A percentile compares a stretch with the other conserved stretches of the same genome.
These are phyloP conservation scores for Parasteatoda tepidariorum DNA, from an alignment of 1,140 invertebrate species.

Conservation along the genomic window DNA sequence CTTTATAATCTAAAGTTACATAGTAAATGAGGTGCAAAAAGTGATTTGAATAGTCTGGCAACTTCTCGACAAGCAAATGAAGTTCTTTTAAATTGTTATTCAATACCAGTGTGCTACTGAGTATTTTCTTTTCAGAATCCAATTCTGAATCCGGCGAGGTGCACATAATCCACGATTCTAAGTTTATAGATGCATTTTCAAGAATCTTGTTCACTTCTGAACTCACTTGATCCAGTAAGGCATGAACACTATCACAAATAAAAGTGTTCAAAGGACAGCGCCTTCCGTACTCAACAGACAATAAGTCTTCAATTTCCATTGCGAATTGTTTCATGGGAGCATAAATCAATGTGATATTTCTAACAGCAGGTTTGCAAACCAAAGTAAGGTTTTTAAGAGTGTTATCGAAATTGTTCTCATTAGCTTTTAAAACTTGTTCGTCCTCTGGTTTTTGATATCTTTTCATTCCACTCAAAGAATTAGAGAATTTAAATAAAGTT, in stretches of 20 bases:
- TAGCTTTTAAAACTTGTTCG: too few relatives aligned
- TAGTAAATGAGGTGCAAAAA: constrained; percentile 43
- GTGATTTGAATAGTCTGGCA: constrained; percentile 35
- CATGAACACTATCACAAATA: constrained; percentile 81
- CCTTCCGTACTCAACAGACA: constrained; percentile 74
- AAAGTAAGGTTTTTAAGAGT: background rate
- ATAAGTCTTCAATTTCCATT: constrained; percentile 79
- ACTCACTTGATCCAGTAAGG: constrained; percentile 70
- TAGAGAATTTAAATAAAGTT: constrained; percentile 82
- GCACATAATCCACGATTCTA: constrained; percentile 26
- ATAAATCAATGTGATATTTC: constrained; percentile 81
- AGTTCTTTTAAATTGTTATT: constrained; percentile 20
- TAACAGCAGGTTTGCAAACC: constrained; percentile 73
- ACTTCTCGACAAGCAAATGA: background rate
- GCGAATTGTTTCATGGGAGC: constrained; percentile 80
- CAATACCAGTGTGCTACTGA: constrained; percentile 26
- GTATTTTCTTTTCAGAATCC: constrained; percentile 30
- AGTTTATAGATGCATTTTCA: constrained; percentile 70
- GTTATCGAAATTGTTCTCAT: background rate
- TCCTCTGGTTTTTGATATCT: background rate
- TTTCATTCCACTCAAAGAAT: constrained; percentile 75
- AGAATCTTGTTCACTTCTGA: constrained; percentile 65
- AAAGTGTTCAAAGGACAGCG: constrained; percentile 79
- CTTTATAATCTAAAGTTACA: constrained; percentile 35
- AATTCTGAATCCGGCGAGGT: background rate